These are phyloP conservation scores for Dexiosoma caninum DNA, from an alignment of 2,888 invertebrate species.

Conservation along the genomic window DNA sequence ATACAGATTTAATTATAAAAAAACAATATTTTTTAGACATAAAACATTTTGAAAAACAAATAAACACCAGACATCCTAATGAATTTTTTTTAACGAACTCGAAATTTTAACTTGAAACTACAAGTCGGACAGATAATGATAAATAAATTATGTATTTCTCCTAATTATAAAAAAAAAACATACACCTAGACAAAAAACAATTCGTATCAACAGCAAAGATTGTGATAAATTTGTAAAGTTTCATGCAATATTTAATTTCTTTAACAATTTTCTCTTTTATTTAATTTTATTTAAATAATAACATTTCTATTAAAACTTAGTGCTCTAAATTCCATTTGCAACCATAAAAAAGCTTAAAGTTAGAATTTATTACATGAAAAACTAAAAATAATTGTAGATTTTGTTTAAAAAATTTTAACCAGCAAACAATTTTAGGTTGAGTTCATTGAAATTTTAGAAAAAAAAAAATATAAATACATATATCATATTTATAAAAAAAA, in stretches of 20 bases:
- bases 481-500: neutral
- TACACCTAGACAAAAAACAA: conserved; percentile 49
- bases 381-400: conserved; percentile 11
- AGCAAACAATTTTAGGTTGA: conserved; percentile 10
- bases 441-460: neutral
- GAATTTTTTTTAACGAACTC: neutral
- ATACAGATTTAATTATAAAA: conserved; percentile 15
- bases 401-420: neutral
- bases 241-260: conserved; percentile 28
- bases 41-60: neutral
- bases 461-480: neutral
- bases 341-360: conserved; percentile 28
- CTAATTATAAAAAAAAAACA: neutral
- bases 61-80: neutral
- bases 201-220: conserved; percentile 65
- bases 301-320: neutral
- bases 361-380: conserved; percentile 22
- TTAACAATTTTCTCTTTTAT: neutral
- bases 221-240: conserved; percentile 62
- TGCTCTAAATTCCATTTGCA: neutral
- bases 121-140: neutral
- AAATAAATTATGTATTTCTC: neutral
- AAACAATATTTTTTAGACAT: conserved; percentile 12
- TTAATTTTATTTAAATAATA: neutral
- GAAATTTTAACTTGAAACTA: neutral